Percentiles rank a stretch among this genome's conserved stretches.
Evolutionary conservation across 2,113 vertebrate species (phyloP).

Genomic region (Thermophis baileyi): DNA sequence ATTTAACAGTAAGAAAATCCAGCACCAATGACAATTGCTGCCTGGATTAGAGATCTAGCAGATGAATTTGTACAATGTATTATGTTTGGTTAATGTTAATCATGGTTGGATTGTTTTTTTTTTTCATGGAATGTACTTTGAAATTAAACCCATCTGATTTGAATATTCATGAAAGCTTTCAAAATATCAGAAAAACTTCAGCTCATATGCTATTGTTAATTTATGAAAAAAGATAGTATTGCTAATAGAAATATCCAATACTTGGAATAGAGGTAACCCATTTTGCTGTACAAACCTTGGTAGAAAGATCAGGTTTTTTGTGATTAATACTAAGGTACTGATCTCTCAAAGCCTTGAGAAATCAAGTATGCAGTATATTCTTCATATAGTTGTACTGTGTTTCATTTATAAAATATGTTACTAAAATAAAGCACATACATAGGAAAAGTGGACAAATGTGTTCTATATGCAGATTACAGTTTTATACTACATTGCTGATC

Average conservation of each 20-base stretch:
- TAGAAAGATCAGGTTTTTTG: neutral
- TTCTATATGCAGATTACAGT: neutral
- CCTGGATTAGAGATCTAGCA: neutral
- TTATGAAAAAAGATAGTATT: neutral
- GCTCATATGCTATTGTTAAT: neutral
- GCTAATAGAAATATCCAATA: neutral
- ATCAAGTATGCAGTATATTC: neutral
- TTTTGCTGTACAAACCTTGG: neutral
- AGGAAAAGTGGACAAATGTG: neutral
- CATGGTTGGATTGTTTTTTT: neutral
- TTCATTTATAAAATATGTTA: neutral
- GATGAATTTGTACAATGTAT: neutral
- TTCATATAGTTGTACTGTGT: neutral
- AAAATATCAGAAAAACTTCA: neutral
- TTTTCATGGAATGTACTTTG: neutral
- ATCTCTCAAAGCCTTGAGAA: neutral
- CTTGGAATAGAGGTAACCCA: neutral
- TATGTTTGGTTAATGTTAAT: neutral
- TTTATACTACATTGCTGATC: neutral
- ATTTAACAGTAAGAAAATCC: neutral
- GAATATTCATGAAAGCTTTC: neutral
- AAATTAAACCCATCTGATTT: neutral
- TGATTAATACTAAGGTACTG: neutral
- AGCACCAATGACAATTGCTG: neutral
- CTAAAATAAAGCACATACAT: neutral